phyloP scores from a whole-genome alignment of 2,113 vertebrate genomes.

The Melanostigma gelatinosum region DNA sequence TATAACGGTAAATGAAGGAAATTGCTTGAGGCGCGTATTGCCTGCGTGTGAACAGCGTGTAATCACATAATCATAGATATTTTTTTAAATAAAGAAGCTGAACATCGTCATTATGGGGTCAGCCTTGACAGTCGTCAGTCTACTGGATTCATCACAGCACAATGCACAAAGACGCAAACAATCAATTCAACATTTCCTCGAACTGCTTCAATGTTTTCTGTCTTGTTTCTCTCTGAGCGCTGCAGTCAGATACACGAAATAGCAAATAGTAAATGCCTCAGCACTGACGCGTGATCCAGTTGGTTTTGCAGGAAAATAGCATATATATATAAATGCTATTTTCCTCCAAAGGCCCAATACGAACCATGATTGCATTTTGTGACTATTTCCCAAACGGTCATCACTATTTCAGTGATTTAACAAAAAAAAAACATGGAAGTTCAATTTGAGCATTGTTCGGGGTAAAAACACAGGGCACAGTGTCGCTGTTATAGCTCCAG shows the following conservation, averaged over 20 bases:
- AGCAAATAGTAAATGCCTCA: background rate
- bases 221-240: background rate
- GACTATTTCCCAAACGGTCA: background rate
- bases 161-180: background rate
- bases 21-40: background rate
- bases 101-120: constrained; percentile 2
- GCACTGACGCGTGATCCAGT: background rate
- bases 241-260: too few relatives aligned
- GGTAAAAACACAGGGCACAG: background rate
- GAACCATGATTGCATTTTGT: background rate
- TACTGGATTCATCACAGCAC: background rate
- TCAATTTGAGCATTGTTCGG: background rate
- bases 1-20: constrained; percentile 2
- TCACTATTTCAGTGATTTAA: background rate
- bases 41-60: background rate
- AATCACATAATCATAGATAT: background rate
- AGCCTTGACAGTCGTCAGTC: background rate
- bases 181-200: constrained; percentile 13
- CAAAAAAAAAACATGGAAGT: background rate
- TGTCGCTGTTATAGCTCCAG: background rate
- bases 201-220: background rate
- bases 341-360: background rate
- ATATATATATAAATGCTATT: background rate
- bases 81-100: background rate
- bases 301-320: background rate